Evolutionary conservation across 2,113 vertebrate genomes (phyloP), one percentile per base, ranked within the genome.

Genomic region (Seriola dumerili): DNA sequence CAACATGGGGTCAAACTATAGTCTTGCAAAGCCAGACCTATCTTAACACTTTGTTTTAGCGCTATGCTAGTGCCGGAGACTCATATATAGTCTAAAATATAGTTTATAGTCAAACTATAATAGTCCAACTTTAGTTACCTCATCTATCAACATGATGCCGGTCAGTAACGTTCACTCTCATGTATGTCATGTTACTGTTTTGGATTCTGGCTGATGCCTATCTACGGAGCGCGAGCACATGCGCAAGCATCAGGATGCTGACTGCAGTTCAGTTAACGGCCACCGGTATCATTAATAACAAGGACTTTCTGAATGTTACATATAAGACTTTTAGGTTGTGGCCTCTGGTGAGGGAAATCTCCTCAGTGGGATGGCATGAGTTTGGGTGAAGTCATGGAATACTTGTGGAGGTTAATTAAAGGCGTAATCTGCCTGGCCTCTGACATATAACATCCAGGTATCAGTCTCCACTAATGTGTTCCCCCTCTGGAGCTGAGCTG

Each of bases 381-480:
- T 70, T 70, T 52, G 14, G 40, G 58, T 73, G 46, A 76, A 61
- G 66, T 44, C 25, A 78, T 42, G 44, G n/a, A 78, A 83, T 61
- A 83, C 44, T 29, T 61, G 40, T 11, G 14, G 34, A 85, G 64
- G 69, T 83, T 85, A 88, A 85, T 86, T 85, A 73, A 80, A 73
- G 76, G 7, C 66, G 50, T 78, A 29, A 88, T 44, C 13, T 65
- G 46, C 66, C 48, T 19, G 44, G 66, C 64, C 36, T 74, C 71
- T 80, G 64, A 78, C 83, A 78, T 88, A 74, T 89, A 59, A 29
- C 64, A 62, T 77, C 55, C 83, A 76, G 9, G 73, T 87, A 72
- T 89, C 89, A 59, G 67, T 85, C 73, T 32, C 68, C 34, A 3
- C 81, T 91, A 79, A 93, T 90, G 78, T n/a, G 46, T 91, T 86